Evolutionary conservation across 2,113 vertebrate species (phyloP).

Genomic region (Microcebus jonahi): DNA sequence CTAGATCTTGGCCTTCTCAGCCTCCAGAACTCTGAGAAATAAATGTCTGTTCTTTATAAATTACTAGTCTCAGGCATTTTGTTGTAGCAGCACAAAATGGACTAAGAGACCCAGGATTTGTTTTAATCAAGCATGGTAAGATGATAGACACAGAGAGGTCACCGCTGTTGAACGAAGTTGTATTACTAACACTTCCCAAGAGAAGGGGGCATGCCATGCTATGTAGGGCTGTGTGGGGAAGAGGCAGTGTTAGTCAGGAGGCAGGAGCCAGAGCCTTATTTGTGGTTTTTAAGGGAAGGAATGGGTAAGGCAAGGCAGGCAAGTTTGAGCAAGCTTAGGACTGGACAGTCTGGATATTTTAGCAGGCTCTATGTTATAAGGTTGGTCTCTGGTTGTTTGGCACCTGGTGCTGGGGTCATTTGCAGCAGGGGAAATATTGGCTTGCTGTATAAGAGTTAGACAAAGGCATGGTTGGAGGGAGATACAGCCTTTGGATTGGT

Average conservation of each 20-base stretch:
- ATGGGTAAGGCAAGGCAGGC: no score
- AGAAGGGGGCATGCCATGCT: background rate
- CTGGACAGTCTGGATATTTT: background rate
- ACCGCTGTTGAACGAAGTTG: background rate
- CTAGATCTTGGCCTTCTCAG: background rate
- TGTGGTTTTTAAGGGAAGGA: background rate
- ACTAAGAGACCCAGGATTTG: background rate
- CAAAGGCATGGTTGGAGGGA: background rate
- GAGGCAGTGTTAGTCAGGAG: background rate
- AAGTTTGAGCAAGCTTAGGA: background rate
- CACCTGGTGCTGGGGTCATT: background rate
- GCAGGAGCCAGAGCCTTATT: background rate
- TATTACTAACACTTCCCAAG: background rate
- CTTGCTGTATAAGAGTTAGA: background rate
- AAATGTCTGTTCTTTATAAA: background rate
- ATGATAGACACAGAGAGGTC: background rate
- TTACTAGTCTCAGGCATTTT: background rate
- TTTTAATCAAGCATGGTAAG: background rate
- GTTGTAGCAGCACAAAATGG: background rate
- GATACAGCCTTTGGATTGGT: background rate
- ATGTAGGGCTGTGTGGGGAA: no score
- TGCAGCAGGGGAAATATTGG: background rate
- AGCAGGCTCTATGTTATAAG: background rate
- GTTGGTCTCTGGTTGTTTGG: background rate
- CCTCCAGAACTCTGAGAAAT: background rate